phyloP scores from a whole-genome alignment of 2,888 invertebrate genomes.

The Hirtodrosophila trivittata region DNA sequence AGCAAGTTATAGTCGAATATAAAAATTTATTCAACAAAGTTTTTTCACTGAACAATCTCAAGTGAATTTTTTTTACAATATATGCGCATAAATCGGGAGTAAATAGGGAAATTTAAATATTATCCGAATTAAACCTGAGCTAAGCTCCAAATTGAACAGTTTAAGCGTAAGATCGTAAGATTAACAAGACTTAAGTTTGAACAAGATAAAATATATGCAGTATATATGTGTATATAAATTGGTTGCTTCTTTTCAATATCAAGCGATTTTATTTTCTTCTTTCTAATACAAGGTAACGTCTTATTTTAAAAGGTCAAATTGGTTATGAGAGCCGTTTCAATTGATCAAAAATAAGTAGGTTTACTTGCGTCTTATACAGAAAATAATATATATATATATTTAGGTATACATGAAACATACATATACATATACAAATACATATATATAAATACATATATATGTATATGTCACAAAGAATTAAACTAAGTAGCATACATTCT shows the following conservation, averaged over 20 bases:
- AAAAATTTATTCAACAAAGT: too few species aligned
- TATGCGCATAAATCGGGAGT: too few species aligned
- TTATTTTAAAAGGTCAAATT: slow-evolving; percentile 56
- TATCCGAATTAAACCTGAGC: too few species aligned
- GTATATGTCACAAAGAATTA: slow-evolving; percentile 50
- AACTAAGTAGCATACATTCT: slow-evolving; percentile 51
- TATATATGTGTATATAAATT: background rate
- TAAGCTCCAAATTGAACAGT: too few species aligned
- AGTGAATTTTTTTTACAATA: too few species aligned
- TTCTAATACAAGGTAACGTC: slow-evolving; percentile 66
- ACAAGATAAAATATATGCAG: too few species aligned
- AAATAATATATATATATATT: slow-evolving; percentile 24
- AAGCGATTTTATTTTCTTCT: slow-evolving; percentile 52
- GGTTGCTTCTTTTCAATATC: slow-evolving; percentile 26
- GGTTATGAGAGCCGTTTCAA: slow-evolving; percentile 59
- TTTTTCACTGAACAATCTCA: too few species aligned
- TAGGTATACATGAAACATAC: slow-evolving; percentile 52
- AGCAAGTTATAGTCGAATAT: too few species aligned
- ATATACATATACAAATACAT: too few species aligned
- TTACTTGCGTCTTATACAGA: slow-evolving; percentile 47
- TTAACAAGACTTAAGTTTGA: too few species aligned
- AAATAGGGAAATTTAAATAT: too few species aligned
- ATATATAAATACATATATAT: slow-evolving; percentile 26
- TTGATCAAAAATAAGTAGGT: slow-evolving; percentile 47
- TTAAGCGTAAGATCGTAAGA: too few species aligned